Percentiles rank a stretch among this genome's conserved stretches.
Conservation (phyloP, 2,888 invertebrate genomes). For the Hesperia comma region DNA sequence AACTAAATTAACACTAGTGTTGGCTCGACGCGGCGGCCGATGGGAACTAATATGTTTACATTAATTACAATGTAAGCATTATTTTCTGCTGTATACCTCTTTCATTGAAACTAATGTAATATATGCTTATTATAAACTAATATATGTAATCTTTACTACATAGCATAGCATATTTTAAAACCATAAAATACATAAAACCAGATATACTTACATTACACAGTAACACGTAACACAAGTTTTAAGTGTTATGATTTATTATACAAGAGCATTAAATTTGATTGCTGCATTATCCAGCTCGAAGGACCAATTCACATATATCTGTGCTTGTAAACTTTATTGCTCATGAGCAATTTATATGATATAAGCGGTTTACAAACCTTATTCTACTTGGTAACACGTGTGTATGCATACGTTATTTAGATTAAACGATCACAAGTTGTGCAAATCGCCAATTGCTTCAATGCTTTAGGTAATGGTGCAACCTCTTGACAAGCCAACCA, state of each 20-base stretch:
- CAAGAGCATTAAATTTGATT: neutral
- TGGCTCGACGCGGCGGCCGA: neutral
- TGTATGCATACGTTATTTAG: conserved; percentile 8
- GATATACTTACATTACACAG: too few species aligned
- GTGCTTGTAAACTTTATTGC: neutral
- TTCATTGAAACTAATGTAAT: too few species aligned
- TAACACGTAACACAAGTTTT: neutral
- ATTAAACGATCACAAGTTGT: neutral
- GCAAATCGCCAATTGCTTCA: neutral
- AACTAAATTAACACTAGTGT: neutral
- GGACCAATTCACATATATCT: conserved; percentile 20
- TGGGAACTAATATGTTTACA: neutral
- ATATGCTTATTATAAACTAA: too few species aligned
- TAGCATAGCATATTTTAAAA: too few species aligned
- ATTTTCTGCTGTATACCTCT: too few species aligned
- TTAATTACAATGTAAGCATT: too few species aligned
- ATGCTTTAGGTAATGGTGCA: neutral
- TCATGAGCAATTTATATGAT: too few species aligned
- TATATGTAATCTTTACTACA: too few species aligned
- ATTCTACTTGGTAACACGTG: neutral
- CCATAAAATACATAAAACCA: too few species aligned
- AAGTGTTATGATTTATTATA: conserved; percentile 1
- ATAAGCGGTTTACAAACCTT: neutral
- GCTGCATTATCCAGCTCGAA: conserved; percentile 8
- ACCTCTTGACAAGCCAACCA: too few species aligned